Base-by-base conservation (phyloP, 2,113 vertebrate species). In the Corvus cornix region DNA sequence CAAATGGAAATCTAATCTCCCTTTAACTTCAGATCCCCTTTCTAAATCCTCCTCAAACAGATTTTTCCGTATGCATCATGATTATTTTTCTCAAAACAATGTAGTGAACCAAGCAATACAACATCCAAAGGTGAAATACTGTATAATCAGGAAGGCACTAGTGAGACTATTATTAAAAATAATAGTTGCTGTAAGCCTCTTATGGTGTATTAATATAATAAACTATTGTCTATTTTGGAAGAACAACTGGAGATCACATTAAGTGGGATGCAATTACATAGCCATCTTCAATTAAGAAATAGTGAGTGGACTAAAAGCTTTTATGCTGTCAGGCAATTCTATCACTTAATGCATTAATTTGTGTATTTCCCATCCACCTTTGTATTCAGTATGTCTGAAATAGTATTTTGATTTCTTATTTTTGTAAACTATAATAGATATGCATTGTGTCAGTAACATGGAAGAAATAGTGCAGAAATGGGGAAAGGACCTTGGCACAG, bases 51-150 rank as follows among this genome's bases (percentile, higher is more conserved):
- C 14, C 53, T 77, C 63, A 80, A 80, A 73, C 17, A 90, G 55
- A 80, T 63, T 96, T 90, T 87, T 83, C 48, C 59, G 10, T 33
- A 76, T 39, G 22, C n/a, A 74, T 62, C 9, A 26, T 48, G 55
- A 83, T 87, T 85, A 41, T 90, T 94, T 93, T 93, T 86, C 59
- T 91, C 75, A 81, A 93, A 97, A 91, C 78, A 74, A 22, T n/a
- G 33, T 33, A 74, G 55, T 21, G 37, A 90, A 80, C 35, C 30
- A 93, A 94, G 68, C 33, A 81, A 60, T 60, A 53, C 46, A 90
- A 67, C 33, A 91, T 46, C 17, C 46, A 77, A 73, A 94, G 72
- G 59, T 63, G 72, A 92, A 97, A 91, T 27, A 52, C 14, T 67
- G 52, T 41, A 74, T 63, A 77, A 83, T 59, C 74, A 51, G 46